Percentiles rank a stretch among this genome's conserved stretches.
These are phyloP conservation scores for Drosophila funebris DNA, from an alignment of 1,140 invertebrate genomes.

Conservation along the genomic window DNA sequence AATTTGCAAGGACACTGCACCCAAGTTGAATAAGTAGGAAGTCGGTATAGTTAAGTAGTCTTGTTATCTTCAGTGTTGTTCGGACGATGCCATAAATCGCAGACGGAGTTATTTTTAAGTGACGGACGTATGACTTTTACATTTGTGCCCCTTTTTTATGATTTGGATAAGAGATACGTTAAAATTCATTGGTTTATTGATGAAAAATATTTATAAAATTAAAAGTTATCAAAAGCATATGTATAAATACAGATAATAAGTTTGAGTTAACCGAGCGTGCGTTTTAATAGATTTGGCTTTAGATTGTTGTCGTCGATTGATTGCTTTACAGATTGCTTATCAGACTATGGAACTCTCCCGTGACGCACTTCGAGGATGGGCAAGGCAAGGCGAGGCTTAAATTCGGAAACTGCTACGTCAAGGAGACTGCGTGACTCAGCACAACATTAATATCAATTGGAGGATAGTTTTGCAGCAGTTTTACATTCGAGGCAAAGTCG, in stretches of 20 bases:
- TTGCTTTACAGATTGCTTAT: slow-evolving; percentile 55
- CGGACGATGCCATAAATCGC: slow-evolving; percentile 6
- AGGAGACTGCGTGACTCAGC: slow-evolving; percentile 65
- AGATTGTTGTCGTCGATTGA: slow-evolving; percentile 44
- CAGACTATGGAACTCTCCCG: slow-evolving; percentile 9
- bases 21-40: slow-evolving; percentile 60
- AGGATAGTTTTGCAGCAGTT: slow-evolving; percentile 94
- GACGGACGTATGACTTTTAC: slow-evolving; percentile 20
- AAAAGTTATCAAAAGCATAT: slow-evolving; percentile 55
- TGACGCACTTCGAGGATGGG: neutral
- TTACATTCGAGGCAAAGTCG: slow-evolving; percentile 96
- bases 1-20: slow-evolving; percentile 80
- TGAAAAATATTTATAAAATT: slow-evolving; percentile 57
- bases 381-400: slow-evolving; percentile 27
- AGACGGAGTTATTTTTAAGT: slow-evolving; percentile 38
- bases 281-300: slow-evolving; percentile 33
- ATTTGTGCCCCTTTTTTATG: slow-evolving; percentile 16
- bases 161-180: slow-evolving; percentile 36
- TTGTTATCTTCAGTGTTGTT: slow-evolving; percentile 11
- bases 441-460: slow-evolving; percentile 88
- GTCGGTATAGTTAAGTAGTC: neutral
- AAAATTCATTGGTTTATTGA: slow-evolving; percentile 63
- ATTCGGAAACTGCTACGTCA: slow-evolving; percentile 54
- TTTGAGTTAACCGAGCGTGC: slow-evolving; percentile 28
- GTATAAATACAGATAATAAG: slow-evolving; percentile 27